These are phyloP conservation scores for Kuschelorhynchus macadamiae DNA, from an alignment of 2,888 invertebrate species.

Conservation along the genomic window DNA sequence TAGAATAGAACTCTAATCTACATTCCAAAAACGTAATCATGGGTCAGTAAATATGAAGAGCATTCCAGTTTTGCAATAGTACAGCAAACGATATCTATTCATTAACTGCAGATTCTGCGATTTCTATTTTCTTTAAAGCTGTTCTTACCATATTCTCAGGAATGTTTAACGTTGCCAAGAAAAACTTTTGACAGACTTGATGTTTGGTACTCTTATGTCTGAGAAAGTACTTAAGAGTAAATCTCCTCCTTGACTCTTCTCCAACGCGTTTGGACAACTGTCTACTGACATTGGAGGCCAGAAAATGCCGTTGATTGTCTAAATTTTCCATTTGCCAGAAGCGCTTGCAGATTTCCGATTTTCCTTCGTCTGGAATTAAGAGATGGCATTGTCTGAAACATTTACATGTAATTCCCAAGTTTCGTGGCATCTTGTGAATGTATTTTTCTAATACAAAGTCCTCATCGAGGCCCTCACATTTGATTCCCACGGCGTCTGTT, in stretches of 20 bases:
- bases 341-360: not conserved
- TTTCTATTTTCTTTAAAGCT: constrained; percentile 17
- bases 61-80: too few relatives aligned
- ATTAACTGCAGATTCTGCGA: too few relatives aligned
- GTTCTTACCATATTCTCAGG: constrained; percentile 15
- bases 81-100: too few relatives aligned
- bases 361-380: not conserved
- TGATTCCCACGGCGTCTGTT: too few relatives aligned
- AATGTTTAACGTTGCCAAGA: constrained; percentile 7
- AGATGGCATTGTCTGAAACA: not conserved
- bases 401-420: not conserved
- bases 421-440: too few relatives aligned
- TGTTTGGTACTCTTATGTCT: not conserved
- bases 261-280: not conserved
- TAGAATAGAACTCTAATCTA: too few relatives aligned
- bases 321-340: not conserved
- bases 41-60: too few relatives aligned
- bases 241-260: constrained; percentile 6
- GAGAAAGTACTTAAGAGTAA: constrained; percentile 1
- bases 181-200: constrained; percentile 8
- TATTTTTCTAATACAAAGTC: too few relatives aligned
- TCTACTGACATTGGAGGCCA: not conserved
- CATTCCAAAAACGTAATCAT: too few relatives aligned
- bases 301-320: not conserved
- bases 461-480: too few relatives aligned